A percentile compares a stretch with the other conserved stretches of the same genome.
Conservation (phyloP, 2,113 vertebrate genomes). For the Excalfactoria chinensis region DNA sequence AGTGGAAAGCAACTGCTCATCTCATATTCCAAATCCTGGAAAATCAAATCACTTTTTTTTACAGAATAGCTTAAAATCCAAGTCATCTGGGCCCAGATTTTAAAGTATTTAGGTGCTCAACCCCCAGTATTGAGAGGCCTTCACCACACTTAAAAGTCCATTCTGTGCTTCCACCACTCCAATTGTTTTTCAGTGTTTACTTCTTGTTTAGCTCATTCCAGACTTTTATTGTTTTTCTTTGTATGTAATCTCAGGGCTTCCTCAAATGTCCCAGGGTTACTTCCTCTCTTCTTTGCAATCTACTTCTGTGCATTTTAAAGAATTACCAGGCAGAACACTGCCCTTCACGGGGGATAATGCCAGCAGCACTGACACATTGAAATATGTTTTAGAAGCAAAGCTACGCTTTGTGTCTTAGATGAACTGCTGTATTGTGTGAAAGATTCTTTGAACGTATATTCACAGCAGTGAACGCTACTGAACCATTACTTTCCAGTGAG, state of each 20-base stretch:
- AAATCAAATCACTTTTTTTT: background rate
- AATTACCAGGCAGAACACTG: accelerated
- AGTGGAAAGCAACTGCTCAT: background rate
- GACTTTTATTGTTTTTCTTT: background rate
- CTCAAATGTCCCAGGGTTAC: background rate
- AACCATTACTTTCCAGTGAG: background rate
- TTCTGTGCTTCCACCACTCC: background rate
- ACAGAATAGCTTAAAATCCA: background rate
- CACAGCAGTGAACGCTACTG: background rate
- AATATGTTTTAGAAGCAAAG: background rate
- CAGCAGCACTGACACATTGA: background rate
- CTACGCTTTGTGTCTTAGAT: accelerated
- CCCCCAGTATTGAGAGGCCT: background rate
- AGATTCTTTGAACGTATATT: background rate
- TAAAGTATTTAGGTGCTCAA: background rate
- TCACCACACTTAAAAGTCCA: background rate
- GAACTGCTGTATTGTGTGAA: background rate
- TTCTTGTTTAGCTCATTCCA: background rate
- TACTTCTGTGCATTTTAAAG: background rate
- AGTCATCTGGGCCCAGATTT: background rate
- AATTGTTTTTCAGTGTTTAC: background rate
- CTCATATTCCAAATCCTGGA: background rate
- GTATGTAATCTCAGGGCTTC: background rate
- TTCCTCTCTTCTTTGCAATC: background rate
- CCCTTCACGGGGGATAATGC: background rate